These are phyloP conservation scores for Apis dorsata DNA, from an alignment of 1,140 invertebrate genomes.

Conservation along the genomic window DNA sequence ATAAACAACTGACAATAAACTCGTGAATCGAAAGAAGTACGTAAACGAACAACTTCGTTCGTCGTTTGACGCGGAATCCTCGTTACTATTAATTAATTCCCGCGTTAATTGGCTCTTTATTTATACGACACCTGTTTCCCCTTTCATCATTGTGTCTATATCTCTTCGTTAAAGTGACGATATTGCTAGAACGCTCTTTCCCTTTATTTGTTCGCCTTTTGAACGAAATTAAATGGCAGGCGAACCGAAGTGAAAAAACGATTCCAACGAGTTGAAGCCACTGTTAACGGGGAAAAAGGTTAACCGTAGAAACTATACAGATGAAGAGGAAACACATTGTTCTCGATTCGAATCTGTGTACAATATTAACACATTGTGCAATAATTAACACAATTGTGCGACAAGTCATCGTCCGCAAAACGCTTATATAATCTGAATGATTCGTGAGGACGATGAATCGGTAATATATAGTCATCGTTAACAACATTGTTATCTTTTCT, in stretches of 20 bases:
- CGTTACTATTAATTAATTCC: neutral
- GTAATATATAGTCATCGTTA: too few species aligned
- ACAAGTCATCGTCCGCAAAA: neutral
- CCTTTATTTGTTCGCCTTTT: neutral
- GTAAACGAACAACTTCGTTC: neutral
- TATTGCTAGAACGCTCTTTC: neutral
- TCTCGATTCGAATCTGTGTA: neutral
- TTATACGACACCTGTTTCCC: neutral
- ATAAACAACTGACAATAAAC: neutral
- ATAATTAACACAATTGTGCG: neutral
- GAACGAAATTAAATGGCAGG: slow-evolving; percentile 20
- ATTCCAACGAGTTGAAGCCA: neutral
- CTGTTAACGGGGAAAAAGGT: neutral
- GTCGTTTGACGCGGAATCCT: neutral
- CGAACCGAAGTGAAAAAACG: neutral
- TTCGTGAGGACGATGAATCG: too few species aligned
- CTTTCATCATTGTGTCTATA: neutral
- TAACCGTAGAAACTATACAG: neutral
- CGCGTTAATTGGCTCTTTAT: slow-evolving; percentile 2
- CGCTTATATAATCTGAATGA: too few species aligned
- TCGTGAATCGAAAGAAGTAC: slow-evolving; percentile 16
- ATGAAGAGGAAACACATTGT: neutral
- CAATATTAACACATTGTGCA: neutral
- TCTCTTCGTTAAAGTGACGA: neutral
- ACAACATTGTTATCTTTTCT: too few species aligned